Evolutionary conservation across 2,797 vertebrate species (phyloP), one percentile per base, ranked within the genome.

Genomic region (Mastacembelus armatus): DNA sequence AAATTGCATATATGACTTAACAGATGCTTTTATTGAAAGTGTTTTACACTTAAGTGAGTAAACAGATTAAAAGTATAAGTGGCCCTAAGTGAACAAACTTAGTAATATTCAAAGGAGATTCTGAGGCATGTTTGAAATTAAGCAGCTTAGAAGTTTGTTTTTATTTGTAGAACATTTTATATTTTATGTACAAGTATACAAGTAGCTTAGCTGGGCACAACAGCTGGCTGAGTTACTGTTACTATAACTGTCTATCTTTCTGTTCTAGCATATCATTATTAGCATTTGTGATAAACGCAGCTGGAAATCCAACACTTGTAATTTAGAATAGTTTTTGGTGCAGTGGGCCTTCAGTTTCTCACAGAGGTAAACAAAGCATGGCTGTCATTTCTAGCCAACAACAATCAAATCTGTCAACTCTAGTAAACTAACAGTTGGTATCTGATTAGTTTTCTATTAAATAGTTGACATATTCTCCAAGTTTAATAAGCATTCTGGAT

Each of bases 1-100:
- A 1, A 61, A 58, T 66, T 45, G 42, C 47, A 70, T 59, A 50
- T 56, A 52, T 67, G 59, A 61, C 32, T 63, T 50, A 15, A 48
- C 39, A 64, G 24, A 63, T 44, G 40, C 51, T 78, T 71, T 76
- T 71, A 69, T 55, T 24, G 24, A 49, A 52, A 55, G 33, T 55
- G 57, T 32, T 70, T 76, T 77, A 59, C 2, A 52, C 72, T 55
- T 54, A 19, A 56, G 19, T 45, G 12, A 52, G 59, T 44, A 10
- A 12, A 52, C 10, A 60, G 1, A 67, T 73, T 40, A 57, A 39
- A 30, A 54, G n/a, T 32, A 10, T 22, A 64, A 71, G 1, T 47
- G 19, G 16, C 33, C 10, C 1, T 22, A 19, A 66, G 47, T 58
- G 16, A 45, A 66, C 16, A 57, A 42, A 60, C 1, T 2, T 15